Percentiles rank a stretch among this genome's conserved stretches.
Evolutionary conservation across 2,888 invertebrate genomes (phyloP).

Genomic region (Prosopocoilus inquinatus): DNA sequence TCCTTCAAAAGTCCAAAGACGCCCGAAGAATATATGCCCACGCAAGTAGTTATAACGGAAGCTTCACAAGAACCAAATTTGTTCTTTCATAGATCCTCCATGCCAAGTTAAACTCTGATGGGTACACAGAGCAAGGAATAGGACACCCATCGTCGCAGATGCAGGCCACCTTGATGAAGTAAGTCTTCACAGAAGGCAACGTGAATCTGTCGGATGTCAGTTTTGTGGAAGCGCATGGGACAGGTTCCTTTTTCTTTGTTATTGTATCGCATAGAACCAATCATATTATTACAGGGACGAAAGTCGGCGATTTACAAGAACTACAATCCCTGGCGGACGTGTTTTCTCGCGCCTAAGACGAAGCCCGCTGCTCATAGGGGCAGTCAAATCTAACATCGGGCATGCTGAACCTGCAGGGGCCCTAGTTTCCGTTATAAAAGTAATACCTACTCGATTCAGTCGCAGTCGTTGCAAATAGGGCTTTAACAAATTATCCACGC

Average conservation of each 20-base stretch:
- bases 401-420: conserved; percentile 88
- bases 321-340: conserved; percentile 77
- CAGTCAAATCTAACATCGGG: conserved; percentile 92
- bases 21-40: conserved; percentile 55
- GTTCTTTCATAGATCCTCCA: conserved; percentile 30
- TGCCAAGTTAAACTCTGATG: conserved; percentile 46
- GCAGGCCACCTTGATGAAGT: conserved; percentile 60
- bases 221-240: conserved; percentile 74
- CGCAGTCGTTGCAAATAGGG: no score
- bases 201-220: conserved; percentile 68
- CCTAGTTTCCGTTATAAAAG: conserved; percentile 79
- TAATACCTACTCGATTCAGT: conserved; percentile 31
- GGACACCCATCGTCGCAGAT: conserved; percentile 51
- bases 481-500: not conserved
- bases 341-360: conserved; percentile 68
- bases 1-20: conserved; percentile 65
- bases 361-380: conserved; percentile 79
- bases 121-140: conserved; percentile 47
- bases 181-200: conserved; percentile 68
- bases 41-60: conserved; percentile 31
- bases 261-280: no score
- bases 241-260: not conserved
- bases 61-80: no score
- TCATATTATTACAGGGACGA: conserved; percentile 55
- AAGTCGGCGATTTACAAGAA: conserved; percentile 91